These are phyloP conservation scores for Solenodon paradoxus DNA, from an alignment of 2,113 vertebrate genomes.

Conservation along the genomic window DNA sequence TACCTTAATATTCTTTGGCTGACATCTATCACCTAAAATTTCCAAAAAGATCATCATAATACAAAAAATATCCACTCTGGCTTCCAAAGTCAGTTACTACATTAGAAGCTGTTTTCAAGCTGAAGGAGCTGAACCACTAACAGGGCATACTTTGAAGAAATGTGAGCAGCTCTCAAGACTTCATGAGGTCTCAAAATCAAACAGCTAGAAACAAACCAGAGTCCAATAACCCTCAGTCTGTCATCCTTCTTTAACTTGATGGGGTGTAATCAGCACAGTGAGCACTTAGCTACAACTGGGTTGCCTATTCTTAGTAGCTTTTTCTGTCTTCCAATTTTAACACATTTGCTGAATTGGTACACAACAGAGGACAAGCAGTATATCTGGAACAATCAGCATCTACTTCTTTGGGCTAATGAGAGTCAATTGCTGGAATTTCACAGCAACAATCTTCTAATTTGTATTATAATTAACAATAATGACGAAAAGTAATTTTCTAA, in stretches of 20 bases:
- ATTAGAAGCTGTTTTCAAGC: background rate
- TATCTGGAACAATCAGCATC: constrained; percentile 11
- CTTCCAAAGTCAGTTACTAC: background rate
- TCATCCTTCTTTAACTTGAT: background rate
- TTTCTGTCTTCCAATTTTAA: constrained; percentile 11
- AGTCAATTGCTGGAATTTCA: constrained; percentile 32
- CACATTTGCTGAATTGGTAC: constrained; percentile 21
- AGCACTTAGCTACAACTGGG: background rate
- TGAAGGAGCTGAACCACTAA: background rate
- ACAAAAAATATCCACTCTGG: background rate
- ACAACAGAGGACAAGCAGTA: background rate
- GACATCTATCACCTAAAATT: background rate
- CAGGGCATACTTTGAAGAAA: background rate
- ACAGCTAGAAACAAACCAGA: background rate
- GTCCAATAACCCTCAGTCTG: background rate
- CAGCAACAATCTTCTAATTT: constrained; percentile 34
- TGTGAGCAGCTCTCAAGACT: background rate
- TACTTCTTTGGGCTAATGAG: constrained; percentile 3
- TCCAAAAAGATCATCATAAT: background rate
- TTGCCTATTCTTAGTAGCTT: background rate
- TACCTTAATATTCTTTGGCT: background rate
- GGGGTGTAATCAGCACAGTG: background rate
- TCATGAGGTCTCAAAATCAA: background rate
- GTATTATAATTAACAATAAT: constrained; percentile 43
- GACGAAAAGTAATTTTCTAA: constrained; percentile 46